A percentile compares a stretch with the other conserved stretches of the same genome.
phyloP scores from a whole-genome alignment of 1,140 invertebrate species.

The Protaetia brevitarsis region DNA sequence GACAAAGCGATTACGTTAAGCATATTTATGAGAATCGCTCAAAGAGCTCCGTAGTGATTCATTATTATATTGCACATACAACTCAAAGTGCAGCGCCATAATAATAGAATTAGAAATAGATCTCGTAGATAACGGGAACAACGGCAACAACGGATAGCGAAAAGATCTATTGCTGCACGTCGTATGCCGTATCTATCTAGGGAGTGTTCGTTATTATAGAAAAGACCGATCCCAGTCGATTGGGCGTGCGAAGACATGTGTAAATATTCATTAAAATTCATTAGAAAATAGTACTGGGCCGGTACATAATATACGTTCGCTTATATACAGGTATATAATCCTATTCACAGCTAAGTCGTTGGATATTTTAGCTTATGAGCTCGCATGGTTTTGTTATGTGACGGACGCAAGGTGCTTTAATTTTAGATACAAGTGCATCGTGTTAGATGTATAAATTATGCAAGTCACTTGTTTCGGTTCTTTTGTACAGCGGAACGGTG shows the following conservation, averaged over 20 bases:
- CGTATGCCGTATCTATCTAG: slow-evolving; percentile 6
- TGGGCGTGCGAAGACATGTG: slow-evolving; percentile 16
- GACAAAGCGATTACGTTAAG: slow-evolving; percentile 1
- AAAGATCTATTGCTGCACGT: background rate
- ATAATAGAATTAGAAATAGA: slow-evolving; percentile 17
- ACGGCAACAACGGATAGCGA: background rate
- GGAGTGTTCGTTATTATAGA: slow-evolving; percentile 14
- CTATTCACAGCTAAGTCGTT: too few species aligned
- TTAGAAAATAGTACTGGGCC: background rate
- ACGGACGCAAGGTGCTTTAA: background rate
- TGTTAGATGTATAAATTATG: background rate
- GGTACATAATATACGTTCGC: background rate
- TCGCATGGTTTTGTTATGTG: background rate
- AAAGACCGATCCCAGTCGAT: slow-evolving; percentile 10
- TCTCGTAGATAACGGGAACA: slow-evolving; percentile 7
- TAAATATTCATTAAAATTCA: slow-evolving; percentile 19
- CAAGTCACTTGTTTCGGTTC: background rate
- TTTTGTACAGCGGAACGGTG: background rate
- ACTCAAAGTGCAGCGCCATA: background rate
- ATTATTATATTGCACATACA: background rate
- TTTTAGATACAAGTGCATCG: slow-evolving; percentile 3
- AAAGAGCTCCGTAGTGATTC: background rate
- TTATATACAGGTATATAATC: background rate
- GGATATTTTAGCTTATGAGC: background rate
- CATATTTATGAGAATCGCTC: slow-evolving; percentile 10